Percentiles rank a stretch among this genome's conserved stretches.
Evolutionary conservation across 2,888 invertebrate genomes (phyloP).

Genomic region (Microplitis manilae): DNA sequence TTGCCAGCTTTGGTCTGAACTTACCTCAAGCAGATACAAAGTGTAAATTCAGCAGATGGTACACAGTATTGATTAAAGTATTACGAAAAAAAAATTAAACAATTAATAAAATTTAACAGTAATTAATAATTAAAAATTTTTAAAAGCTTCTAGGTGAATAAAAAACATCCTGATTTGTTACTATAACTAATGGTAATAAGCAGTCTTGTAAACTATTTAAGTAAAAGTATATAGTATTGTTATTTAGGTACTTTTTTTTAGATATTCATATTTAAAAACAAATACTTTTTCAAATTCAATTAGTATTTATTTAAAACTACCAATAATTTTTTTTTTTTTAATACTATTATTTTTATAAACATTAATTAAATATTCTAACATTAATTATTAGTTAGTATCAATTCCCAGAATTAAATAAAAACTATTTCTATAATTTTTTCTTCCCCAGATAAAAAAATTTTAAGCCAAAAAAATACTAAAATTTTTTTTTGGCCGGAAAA

Average conservation of each 20-base stretch:
- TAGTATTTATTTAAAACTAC: too few species aligned
- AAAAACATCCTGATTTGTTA: not conserved
- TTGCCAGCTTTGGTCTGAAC: constrained; percentile 8
- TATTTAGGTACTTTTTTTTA: not conserved
- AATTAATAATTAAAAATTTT: not conserved
- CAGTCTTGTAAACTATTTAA: not conserved
- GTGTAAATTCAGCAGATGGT: constrained; percentile 20
- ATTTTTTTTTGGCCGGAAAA: too few species aligned
- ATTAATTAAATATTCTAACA: too few species aligned
- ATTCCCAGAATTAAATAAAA: too few species aligned
- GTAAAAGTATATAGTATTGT: not conserved
- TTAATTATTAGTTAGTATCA: too few species aligned
- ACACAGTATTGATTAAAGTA: not conserved
- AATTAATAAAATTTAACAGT: not conserved
- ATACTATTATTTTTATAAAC: too few species aligned
- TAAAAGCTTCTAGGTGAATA: not conserved
- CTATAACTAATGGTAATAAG: not conserved
- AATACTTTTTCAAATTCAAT: too few species aligned
- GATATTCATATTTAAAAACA: not conserved
- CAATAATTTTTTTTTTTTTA: too few species aligned
- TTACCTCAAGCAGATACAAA: constrained; percentile 25
- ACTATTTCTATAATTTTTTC: too few species aligned
- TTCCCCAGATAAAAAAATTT: too few species aligned
- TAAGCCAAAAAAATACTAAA: too few species aligned
- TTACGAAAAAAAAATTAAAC: not conserved